Percentiles rank a stretch among this genome's conserved stretches.
phyloP scores from a whole-genome alignment of 2,888 invertebrate genomes.

The Tubulanus polymorphus region DNA sequence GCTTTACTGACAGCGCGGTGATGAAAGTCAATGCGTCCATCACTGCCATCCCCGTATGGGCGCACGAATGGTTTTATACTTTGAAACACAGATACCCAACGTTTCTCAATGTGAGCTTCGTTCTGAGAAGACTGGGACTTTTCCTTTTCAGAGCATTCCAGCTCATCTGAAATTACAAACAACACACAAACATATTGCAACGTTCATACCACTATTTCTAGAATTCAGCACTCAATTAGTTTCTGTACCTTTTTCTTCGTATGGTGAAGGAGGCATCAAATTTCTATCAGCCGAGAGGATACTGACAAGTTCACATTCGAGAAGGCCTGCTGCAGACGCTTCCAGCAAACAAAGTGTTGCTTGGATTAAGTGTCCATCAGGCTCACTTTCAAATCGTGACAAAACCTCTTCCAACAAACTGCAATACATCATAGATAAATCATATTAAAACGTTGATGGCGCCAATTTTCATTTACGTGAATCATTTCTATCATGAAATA shows the following conservation, averaged over 20 bases:
- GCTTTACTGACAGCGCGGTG: constrained; percentile 50
- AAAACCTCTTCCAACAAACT: constrained; percentile 44
- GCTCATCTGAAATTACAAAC: constrained; percentile 32
- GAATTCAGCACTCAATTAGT: not conserved
- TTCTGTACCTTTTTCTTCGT: constrained; percentile 46
- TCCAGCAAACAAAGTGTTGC: constrained; percentile 49
- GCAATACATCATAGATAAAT: constrained; percentile 5
- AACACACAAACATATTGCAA: not conserved
- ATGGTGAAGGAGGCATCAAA: constrained; percentile 45
- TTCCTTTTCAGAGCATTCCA: constrained; percentile 42
- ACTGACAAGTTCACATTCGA: constrained; percentile 42
- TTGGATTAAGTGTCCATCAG: constrained; percentile 37
- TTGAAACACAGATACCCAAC: constrained; percentile 45
- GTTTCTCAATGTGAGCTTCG: constrained; percentile 30
- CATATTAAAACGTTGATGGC: too few relatives aligned
- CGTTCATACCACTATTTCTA: not conserved
- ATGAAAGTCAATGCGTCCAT: constrained; percentile 49
- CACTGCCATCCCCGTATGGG: constrained; percentile 47
- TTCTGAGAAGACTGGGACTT: constrained; percentile 25
- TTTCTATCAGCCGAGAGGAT: constrained; percentile 35
- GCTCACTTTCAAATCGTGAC: constrained; percentile 33
- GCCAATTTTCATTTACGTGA: too few relatives aligned
- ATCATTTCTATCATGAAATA: too few relatives aligned
- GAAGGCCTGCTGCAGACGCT: constrained; percentile 44
- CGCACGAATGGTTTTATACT: constrained; percentile 45